Base-by-base conservation (phyloP, 2,113 vertebrate species). In the Larimichthys crocea region DNA sequence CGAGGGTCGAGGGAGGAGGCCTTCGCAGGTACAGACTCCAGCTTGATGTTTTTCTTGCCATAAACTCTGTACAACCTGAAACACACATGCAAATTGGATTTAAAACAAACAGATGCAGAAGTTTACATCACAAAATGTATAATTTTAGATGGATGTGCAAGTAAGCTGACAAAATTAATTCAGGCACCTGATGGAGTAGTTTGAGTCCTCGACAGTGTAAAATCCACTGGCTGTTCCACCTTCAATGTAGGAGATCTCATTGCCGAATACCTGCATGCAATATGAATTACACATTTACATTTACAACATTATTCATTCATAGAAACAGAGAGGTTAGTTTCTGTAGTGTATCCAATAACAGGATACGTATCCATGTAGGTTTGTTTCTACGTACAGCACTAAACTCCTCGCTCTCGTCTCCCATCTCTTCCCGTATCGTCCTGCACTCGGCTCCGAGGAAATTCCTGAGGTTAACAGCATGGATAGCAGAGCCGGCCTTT, bases 381-480 rank as follows among this genome's bases (percentile, higher is more conserved):
- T 8, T 48, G 57, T 67, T 53, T 86, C 29, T 73, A 93, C 95
- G 49, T 79, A 99, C 98, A 74, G 96, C 96, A 24, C 94, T 96
- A 91, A 99, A 99, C 92, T 99, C 98, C 1, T 99, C 97, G 0
- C 97, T 99, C 91, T 99, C 98, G 0, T 99, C 98, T 0, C 98
- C 98, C 98, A 99, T 99, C 94, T 99, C 98, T 80, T 99, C 98
- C 9, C 98, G 95, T 53, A 97, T 93, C 0, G 96, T 96, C 77
- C 98, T 95, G 87, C 97, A 96, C 88, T 99, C 97, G 0, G 98
- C 98, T 0, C 98, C 98, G 52, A 99, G 94, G 90, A 95, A 97
- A 86, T 99, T 99, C 7, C 98, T 94, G 75, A 99, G 96, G 90
- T 99, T 99, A 91, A 99, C 98, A 0, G 98, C 96, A 0, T 99